Evolutionary conservation across 2,888 invertebrate genomes (phyloP).

Genomic region (Barypeithes pellucidus): DNA sequence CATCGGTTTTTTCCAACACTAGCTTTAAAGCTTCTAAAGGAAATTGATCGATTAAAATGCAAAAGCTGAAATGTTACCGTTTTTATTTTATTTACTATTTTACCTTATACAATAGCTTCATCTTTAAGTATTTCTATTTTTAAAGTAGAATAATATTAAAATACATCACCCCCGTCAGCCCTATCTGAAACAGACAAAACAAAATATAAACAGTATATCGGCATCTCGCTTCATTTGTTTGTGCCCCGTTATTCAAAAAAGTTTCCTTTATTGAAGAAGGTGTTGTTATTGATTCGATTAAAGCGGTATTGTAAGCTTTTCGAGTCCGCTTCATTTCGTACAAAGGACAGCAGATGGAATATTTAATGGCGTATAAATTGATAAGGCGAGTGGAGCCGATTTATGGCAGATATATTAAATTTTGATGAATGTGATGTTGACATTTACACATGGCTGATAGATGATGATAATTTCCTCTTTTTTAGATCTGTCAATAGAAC

Average conservation of each 20-base stretch:
- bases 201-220: constrained; percentile 10
- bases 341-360: constrained; percentile 14
- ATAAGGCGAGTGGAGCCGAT: background rate
- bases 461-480: background rate
- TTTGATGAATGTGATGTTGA: background rate
- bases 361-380: constrained; percentile 17
- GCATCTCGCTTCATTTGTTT: constrained; percentile 25
- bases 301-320: constrained; percentile 30
- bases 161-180: background rate
- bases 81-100: too few species aligned
- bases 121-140: background rate
- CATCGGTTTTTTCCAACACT: too few species aligned
- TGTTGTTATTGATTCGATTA: constrained; percentile 32
- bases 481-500: too few species aligned
- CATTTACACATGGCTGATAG: background rate
- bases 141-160: background rate
- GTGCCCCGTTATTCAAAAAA: constrained; percentile 17
- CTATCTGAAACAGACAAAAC: constrained; percentile 6
- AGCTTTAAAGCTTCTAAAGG: too few species aligned
- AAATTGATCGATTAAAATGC: too few species aligned
- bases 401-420: constrained; percentile 4
- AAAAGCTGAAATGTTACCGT: too few species aligned
- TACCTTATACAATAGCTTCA: too few species aligned
- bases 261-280: constrained; percentile 20
- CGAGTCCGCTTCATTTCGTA: constrained; percentile 20